A percentile compares a stretch with the other conserved stretches of the same genome.
Evolutionary conservation across 2,888 invertebrate genomes (phyloP).

Genomic region (Drosophila barbarae): DNA sequence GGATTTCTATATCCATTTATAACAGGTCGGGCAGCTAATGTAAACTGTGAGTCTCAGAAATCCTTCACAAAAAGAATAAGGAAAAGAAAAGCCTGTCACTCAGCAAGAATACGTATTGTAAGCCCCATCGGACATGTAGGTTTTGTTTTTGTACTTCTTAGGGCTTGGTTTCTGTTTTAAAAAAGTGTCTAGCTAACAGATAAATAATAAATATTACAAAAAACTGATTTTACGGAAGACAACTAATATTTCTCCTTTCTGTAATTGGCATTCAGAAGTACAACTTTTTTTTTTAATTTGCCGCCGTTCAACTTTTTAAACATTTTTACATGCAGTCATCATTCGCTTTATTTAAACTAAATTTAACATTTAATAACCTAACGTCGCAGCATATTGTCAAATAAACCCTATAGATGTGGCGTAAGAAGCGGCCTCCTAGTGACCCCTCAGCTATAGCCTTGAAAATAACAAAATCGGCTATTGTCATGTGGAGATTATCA

Average conservation of each 20-base stretch:
- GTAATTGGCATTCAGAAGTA: background rate
- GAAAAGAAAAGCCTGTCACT: too few relatives aligned
- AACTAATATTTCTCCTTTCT: too few relatives aligned
- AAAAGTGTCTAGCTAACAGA: background rate
- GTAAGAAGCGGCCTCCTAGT: background rate
- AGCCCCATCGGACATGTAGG: background rate
- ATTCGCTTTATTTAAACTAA: background rate
- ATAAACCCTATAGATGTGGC: background rate
- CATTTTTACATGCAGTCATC: background rate
- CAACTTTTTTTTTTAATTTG: background rate
- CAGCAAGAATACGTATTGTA: background rate
- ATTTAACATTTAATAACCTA: background rate
- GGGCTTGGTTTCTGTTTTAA: background rate
- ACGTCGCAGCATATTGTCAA: background rate
- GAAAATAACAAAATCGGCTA: slow-evolving; percentile 1
- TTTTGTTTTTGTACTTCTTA: background rate
- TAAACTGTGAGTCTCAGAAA: background rate
- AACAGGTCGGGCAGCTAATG: background rate
- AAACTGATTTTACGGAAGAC: background rate
- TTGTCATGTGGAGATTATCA: slow-evolving; percentile 10
- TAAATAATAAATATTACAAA: background rate
- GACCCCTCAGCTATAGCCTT: slow-evolving; percentile 27
- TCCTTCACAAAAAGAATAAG: background rate
- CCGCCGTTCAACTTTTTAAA: background rate
- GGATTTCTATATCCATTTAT: background rate